phyloP scores from a whole-genome alignment of 2,888 invertebrate genomes.

The Oligia fasciuncula region DNA sequence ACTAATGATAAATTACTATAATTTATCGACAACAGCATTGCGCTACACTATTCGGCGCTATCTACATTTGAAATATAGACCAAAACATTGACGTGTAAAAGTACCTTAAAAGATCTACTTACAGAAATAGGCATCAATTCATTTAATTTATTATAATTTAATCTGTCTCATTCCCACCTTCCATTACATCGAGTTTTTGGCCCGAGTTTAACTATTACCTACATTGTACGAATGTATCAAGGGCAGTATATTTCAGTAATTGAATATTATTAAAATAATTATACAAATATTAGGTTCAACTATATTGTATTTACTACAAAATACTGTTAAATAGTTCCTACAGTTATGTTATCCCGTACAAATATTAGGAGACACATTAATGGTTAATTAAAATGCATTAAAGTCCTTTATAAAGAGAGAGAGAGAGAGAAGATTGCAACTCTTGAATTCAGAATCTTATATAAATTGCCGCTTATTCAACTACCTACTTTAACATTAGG shows the following conservation, averaged over 20 bases:
- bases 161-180: not conserved
- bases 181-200: not conserved
- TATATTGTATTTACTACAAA: slow-evolving; percentile 3
- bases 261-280: not conserved
- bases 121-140: not conserved
- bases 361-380: slow-evolving; percentile 28
- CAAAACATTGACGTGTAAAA: not conserved
- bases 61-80: not conserved
- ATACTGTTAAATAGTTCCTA: slow-evolving; percentile 31
- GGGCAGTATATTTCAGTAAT: slow-evolving; percentile 1
- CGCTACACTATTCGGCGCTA: not conserved
- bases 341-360: not conserved
- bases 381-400: slow-evolving; percentile 38
- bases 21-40: not conserved
- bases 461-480: not conserved
- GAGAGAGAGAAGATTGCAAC: slow-evolving; percentile 4
- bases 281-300: not conserved
- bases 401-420: slow-evolving; percentile 3
- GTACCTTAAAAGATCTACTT: not conserved
- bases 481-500: not conserved
- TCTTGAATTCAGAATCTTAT: slow-evolving; percentile 25
- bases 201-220: not conserved
- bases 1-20: not conserved
- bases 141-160: not conserved
- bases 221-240: slow-evolving; percentile 7